phyloP scores from a whole-genome alignment of 2,888 invertebrate species.

The Pyrochroa serraticornis region DNA sequence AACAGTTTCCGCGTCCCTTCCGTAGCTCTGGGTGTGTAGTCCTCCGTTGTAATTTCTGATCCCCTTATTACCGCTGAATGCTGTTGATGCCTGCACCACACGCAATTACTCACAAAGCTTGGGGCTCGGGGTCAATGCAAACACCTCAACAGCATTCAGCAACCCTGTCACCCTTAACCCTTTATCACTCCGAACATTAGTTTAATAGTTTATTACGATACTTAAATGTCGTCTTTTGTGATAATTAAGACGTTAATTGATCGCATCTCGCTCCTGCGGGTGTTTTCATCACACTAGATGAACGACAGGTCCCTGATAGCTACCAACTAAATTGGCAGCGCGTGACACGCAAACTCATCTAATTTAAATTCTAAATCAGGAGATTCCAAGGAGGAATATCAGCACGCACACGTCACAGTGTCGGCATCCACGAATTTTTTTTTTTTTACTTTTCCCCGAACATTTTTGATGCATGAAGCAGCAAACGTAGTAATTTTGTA shows the following conservation, averaged over 20 bases:
- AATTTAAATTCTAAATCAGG: conserved; percentile 22
- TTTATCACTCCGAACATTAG: conserved; percentile 25
- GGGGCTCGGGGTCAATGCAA: conserved; percentile 54
- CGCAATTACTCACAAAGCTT: conserved; percentile 55
- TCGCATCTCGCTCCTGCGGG: conserved; percentile 15
- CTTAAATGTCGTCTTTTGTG: conserved; percentile 3
- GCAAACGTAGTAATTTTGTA: conserved; percentile 22
- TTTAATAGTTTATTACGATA: conserved; percentile 1
- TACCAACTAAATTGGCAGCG: conserved; percentile 23
- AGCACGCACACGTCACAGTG: conserved; percentile 11
- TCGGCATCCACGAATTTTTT: conserved; percentile 17
- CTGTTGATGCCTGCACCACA: conserved; percentile 60
- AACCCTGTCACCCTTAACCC: conserved; percentile 23
- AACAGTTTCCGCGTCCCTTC: conserved; percentile 31
- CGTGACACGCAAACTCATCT: conserved; percentile 28
- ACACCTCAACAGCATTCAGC: conserved; percentile 57
- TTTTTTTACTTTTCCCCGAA: conserved; percentile 2
- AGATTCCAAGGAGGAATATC: conserved; percentile 17
- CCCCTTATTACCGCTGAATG: conserved; percentile 44
- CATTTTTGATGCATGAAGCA: conserved; percentile 27
- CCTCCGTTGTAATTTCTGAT: conserved; percentile 34
- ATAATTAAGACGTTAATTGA: conserved; percentile 20
- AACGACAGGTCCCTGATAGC: conserved; percentile 25
- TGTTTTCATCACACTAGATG: conserved; percentile 24
- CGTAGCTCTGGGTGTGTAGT: conserved; percentile 51